Conservation (phyloP, 2,113 vertebrate species). For the Pycnonotus jocosus region DNA sequence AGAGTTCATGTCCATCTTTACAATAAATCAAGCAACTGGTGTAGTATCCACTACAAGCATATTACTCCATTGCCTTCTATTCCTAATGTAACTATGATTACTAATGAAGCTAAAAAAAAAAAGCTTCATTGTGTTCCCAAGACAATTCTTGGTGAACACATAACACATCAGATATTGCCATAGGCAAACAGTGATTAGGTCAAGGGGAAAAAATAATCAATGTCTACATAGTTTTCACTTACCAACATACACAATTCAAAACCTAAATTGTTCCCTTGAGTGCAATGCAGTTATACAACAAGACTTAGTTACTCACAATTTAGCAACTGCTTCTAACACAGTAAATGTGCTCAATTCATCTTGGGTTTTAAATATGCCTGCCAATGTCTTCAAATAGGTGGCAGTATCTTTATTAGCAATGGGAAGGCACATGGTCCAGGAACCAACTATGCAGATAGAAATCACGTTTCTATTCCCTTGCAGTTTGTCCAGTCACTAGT, state of each 20-base stretch:
- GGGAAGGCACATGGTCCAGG: not conserved
- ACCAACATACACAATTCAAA: constrained; percentile 66
- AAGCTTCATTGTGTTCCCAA: constrained; percentile 6
- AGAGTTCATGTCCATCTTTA: not conserved
- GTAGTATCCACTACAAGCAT: not conserved
- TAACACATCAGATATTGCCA: constrained; percentile 57
- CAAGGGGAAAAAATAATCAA: constrained; percentile 66
- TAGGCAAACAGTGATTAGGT: constrained; percentile 62
- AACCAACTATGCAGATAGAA: not conserved
- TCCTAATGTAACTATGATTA: constrained; percentile 48
- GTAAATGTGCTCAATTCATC: constrained; percentile 40
- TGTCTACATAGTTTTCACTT: constrained; percentile 68
- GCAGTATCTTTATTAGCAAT: constrained; percentile 7
- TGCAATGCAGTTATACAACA: constrained; percentile 56
- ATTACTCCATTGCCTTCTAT: not conserved
- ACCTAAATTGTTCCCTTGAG: constrained; percentile 62
- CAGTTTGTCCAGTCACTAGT: not conserved
- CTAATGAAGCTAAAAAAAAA: constrained; percentile 41
- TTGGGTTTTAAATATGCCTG: constrained; percentile 37
- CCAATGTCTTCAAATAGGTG: constrained; percentile 18
- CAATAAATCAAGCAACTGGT: not conserved
- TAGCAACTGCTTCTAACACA: constrained; percentile 40
- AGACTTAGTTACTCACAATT: constrained; percentile 62
- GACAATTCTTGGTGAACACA: constrained; percentile 45
- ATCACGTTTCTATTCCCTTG: not conserved